Conservation (phyloP, 2,888 invertebrate genomes). For the Habroteleia sp. region DNA sequence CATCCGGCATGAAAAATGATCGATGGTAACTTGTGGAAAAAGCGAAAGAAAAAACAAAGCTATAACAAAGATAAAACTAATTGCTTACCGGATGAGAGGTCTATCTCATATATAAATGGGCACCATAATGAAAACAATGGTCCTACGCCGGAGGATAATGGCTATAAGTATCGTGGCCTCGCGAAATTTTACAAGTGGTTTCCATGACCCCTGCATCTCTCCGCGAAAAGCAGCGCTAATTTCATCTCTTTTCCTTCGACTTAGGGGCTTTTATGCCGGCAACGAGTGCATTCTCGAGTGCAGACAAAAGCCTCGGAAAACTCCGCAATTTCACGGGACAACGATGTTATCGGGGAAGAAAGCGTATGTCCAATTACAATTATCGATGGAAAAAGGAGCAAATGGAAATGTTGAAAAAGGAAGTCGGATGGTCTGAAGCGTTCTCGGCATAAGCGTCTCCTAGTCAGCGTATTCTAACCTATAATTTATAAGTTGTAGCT, state of each 20-base stretch:
- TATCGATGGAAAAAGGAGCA: no score
- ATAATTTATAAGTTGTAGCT: no score
- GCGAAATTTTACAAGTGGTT: conserved; percentile 43
- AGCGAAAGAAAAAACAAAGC: conserved; percentile 9
- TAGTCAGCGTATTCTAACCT: no score
- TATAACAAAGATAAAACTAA: conserved; percentile 51
- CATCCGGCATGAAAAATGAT: conserved; percentile 31
- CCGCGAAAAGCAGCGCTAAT: conserved; percentile 36
- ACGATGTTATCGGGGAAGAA: no score
- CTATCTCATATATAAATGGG: conserved; percentile 54
- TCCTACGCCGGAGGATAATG: conserved; percentile 44
- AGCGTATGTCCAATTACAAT: no score
- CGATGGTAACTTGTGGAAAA: conserved; percentile 22
- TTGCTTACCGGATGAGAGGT: conserved; percentile 45
- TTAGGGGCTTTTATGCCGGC: conserved; percentile 50
- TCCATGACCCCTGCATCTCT: conserved; percentile 31
- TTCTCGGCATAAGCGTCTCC: no score
- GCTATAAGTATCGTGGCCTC: conserved; percentile 31
- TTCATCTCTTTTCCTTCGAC: conserved; percentile 41
- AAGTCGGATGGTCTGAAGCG: no score
- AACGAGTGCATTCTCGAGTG: conserved; percentile 62
- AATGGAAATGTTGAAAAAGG: no score
- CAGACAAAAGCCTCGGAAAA: conserved; percentile 69
- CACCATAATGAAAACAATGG: conserved; percentile 54
- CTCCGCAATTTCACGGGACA: no score